Conservation (phyloP, 2,113 vertebrate genomes). For the Anas platyrhynchos region DNA sequence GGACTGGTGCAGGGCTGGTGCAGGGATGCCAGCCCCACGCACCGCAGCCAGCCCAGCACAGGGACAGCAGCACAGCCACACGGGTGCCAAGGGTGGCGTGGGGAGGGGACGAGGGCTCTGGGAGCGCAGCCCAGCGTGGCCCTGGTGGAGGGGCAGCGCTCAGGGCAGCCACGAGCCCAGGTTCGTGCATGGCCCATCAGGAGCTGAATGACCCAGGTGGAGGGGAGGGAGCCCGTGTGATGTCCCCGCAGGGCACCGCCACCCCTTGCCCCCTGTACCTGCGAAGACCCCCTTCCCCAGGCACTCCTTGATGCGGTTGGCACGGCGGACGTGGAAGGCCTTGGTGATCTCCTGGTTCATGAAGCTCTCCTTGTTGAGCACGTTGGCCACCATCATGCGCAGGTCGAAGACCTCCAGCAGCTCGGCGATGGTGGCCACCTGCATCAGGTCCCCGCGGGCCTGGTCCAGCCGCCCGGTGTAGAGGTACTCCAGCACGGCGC, state of each 20-base stretch:
- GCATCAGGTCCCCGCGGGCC: slow-evolving; percentile 81
- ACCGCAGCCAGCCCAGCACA: background rate
- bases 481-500: slow-evolving; percentile 87
- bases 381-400: slow-evolving; percentile 92
- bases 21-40: background rate
- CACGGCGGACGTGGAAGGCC: slow-evolving; percentile 90
- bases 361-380: slow-evolving; percentile 92
- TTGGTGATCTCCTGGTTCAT: slow-evolving; percentile 96
- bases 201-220: fast-evolving
- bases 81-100: fast-evolving
- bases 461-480: slow-evolving; percentile 87
- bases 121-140: background rate
- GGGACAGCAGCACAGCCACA: background rate
- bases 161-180: fast-evolving
- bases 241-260: fast-evolving
- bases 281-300: slow-evolving; percentile 87
- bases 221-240: background rate
- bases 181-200: fast-evolving
- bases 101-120: background rate
- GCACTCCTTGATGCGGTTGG: slow-evolving; percentile 92
- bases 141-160: fast-evolving
- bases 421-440: slow-evolving; percentile 89
- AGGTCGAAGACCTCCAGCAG: slow-evolving; percentile 90
- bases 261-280: slow-evolving; percentile 70
- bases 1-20: too few relatives aligned